A percentile compares a stretch with the other conserved stretches of the same genome.
phyloP scores from a whole-genome alignment of 35 echinoderm and acorn worm genomes.

The Stichopus chloronotus region DNA sequence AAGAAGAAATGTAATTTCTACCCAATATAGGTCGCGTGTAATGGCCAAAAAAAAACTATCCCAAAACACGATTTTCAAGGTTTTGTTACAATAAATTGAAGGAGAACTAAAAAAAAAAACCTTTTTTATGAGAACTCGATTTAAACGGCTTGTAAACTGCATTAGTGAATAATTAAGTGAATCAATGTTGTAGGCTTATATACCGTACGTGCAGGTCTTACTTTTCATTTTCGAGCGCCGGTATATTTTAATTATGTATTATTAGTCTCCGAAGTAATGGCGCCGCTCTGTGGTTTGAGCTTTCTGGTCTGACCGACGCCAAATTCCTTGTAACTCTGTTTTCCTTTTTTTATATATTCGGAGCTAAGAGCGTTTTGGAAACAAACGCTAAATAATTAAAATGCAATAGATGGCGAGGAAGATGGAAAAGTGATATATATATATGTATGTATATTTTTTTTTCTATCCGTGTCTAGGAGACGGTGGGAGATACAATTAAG shows the following conservation, averaged over 20 bases:
- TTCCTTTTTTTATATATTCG: neutral
- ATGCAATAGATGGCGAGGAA: conserved; percentile 43
- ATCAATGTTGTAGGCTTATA: conserved; percentile 32
- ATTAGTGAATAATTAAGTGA: conserved; percentile 52
- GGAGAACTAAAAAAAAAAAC: neutral
- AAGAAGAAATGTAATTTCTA: conserved; percentile 6
- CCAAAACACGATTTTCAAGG: neutral
- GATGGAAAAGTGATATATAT: conserved; percentile 12
- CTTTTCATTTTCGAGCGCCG: conserved; percentile 8
- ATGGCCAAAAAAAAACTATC: neutral
- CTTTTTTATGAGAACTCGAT: neutral
- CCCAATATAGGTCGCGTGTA: conserved; percentile 20
- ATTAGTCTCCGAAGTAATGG: conserved; percentile 41
- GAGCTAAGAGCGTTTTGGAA: conserved; percentile 17
- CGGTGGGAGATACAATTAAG: neutral
- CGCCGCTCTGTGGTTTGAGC: conserved; percentile 38
- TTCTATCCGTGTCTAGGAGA: conserved; percentile 37
- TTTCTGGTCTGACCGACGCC: conserved; percentile 42
- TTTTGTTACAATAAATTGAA: conserved; percentile 6
- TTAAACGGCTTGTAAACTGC: conserved; percentile 20
- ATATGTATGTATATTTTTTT: too few species aligned
- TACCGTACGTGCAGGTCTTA: neutral
- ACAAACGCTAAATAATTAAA: conserved; percentile 54
- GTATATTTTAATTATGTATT: conserved; percentile 52
- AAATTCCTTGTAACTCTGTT: conserved; percentile 29